phyloP scores from a whole-genome alignment of 2,797 vertebrate genomes.

The Anas georgica region DNA sequence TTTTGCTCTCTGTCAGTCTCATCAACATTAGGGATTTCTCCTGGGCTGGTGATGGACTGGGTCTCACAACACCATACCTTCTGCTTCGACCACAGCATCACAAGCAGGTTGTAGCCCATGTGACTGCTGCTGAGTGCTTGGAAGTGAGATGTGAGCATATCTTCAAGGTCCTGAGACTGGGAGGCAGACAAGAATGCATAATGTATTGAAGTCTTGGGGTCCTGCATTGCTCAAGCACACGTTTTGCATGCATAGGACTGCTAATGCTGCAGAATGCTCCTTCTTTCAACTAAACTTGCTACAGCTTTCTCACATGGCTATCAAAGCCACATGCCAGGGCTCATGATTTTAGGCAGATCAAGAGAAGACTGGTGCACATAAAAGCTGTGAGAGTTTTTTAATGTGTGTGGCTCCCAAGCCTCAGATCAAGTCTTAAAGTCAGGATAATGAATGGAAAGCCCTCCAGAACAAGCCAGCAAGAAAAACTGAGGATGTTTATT shows the following conservation, averaged over 20 bases:
- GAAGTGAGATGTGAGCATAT: not conserved
- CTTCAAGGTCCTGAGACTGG: not conserved
- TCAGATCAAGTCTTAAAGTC: not conserved
- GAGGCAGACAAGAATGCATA: not conserved
- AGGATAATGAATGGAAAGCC: not conserved
- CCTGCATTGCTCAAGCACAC: not conserved
- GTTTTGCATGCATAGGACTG: not conserved
- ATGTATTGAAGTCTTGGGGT: not conserved
- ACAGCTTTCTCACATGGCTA: not conserved
- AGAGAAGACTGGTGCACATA: not conserved
- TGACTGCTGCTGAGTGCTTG: not conserved
- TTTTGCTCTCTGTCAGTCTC: not conserved
- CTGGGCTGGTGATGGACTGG: not conserved
- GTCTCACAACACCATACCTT: not conserved
- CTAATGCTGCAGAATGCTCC: not conserved
- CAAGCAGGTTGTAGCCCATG: not conserved
- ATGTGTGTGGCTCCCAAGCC: not conserved
- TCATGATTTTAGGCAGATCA: not conserved
- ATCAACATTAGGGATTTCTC: not conserved
- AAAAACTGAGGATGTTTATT: constrained; percentile 13
- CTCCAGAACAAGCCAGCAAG: not conserved
- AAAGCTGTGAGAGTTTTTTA: not conserved
- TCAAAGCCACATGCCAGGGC: not conserved
- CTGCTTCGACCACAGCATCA: not conserved
- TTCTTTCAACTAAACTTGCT: not conserved